Evolutionary conservation across 2,888 invertebrate species (phyloP).

Genomic region (Xestoiulus laeticollis): DNA sequence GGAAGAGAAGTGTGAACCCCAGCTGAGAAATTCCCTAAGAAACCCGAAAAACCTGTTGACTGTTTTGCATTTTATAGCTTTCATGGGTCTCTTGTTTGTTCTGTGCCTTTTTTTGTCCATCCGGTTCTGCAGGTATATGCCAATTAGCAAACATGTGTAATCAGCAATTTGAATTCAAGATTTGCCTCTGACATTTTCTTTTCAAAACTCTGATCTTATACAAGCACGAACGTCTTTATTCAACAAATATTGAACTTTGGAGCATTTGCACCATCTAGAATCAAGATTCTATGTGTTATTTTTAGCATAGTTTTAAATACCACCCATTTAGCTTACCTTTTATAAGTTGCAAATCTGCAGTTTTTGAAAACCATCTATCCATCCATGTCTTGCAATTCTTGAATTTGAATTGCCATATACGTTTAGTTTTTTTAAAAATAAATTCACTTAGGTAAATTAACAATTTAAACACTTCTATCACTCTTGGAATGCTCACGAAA

Average conservation of each 20-base stretch:
- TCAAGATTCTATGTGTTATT: background rate
- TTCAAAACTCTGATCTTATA: background rate
- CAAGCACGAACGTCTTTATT: background rate
- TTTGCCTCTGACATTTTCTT: background rate
- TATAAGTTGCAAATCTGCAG: background rate
- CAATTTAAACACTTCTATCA: too few species aligned
- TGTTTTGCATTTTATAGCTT: background rate
- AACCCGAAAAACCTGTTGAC: conserved; percentile 22
- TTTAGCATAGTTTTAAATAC: background rate
- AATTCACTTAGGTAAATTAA: too few species aligned
- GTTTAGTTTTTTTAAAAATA: too few species aligned
- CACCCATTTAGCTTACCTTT: background rate
- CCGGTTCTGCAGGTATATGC: conserved; percentile 18
- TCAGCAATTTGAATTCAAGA: conserved; percentile 10
- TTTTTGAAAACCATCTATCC: background rate
- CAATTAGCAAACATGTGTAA: conserved; percentile 10
- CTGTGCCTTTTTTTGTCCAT: background rate
- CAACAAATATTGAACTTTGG: background rate
- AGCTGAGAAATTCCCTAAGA: conserved; percentile 4
- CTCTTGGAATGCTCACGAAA: too few species aligned
- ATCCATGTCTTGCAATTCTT: too few species aligned
- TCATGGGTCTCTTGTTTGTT: background rate
- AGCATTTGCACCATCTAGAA: background rate
- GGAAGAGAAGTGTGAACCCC: background rate
- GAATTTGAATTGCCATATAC: too few species aligned